Evolutionary conservation across 2,888 invertebrate genomes (phyloP).

Genomic region (Adineta ricciae): DNA sequence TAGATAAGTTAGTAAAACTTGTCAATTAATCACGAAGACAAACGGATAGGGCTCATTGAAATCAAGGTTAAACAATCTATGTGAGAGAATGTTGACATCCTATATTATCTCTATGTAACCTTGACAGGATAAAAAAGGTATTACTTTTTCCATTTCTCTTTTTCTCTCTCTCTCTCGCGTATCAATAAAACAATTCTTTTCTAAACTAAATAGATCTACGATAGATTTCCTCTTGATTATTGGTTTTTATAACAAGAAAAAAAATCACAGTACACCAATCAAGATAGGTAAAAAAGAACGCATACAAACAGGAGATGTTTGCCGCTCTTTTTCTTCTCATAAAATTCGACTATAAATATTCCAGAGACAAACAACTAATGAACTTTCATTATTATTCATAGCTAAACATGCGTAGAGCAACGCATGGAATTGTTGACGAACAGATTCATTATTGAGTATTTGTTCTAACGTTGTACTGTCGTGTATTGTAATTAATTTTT

Average conservation of each 20-base stretch:
- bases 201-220: too few relatives aligned
- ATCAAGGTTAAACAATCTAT: background rate
- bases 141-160: too few relatives aligned
- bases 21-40: background rate
- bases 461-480: background rate
- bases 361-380: background rate
- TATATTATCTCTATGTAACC: background rate
- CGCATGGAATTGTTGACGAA: background rate
- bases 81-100: background rate
- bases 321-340: background rate
- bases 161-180: background rate
- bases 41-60: background rate
- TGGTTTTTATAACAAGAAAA: background rate
- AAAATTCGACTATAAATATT: background rate
- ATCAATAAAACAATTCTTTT: too few relatives aligned
- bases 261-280: background rate
- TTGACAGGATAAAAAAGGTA: background rate
- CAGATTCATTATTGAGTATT: background rate
- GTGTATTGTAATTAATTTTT: background rate
- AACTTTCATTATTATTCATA: background rate
- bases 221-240: too few relatives aligned
- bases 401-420: background rate
- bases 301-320: background rate
- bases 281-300: background rate
- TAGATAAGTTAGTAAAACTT: background rate